phyloP scores from a whole-genome alignment of 2,797 vertebrate genomes.

The Acanthis flammea region DNA sequence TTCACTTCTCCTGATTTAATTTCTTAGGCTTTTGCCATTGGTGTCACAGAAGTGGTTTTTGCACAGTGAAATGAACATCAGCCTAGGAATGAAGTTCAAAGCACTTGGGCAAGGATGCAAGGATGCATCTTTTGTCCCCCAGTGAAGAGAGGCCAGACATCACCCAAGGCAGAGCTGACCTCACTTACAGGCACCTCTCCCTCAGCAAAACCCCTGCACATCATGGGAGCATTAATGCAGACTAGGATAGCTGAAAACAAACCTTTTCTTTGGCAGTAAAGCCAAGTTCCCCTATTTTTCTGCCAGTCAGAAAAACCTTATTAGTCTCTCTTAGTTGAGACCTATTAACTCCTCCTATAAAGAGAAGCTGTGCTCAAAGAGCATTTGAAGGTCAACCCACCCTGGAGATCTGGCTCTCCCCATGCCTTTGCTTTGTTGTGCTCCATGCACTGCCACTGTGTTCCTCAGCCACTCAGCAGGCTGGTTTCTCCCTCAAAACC shows the following conservation, averaged over 20 bases:
- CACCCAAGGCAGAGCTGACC: neutral
- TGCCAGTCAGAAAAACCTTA: neutral
- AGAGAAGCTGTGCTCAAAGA: neutral
- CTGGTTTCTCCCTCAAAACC: neutral
- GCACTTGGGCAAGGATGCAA: neutral
- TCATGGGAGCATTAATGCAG: neutral
- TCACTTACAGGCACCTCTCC: neutral
- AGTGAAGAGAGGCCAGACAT: neutral
- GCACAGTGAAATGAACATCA: neutral
- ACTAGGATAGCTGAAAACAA: neutral
- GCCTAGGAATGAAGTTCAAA: neutral
- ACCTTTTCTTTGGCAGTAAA: neutral
- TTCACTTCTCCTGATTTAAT: neutral
- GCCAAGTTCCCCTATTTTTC: neutral
- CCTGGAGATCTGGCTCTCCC: neutral
- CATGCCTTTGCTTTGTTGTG: neutral
- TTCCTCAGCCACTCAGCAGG: neutral
- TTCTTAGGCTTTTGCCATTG: neutral
- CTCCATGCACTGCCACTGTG: neutral
- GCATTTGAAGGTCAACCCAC: neutral
- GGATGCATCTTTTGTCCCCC: neutral
- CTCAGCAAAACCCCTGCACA: neutral
- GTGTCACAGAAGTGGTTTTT: neutral
- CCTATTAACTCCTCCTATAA: neutral
- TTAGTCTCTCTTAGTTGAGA: neutral